Evolutionary conservation across 2,113 vertebrate species (phyloP), one percentile per base, ranked within the genome.

Genomic region (Oceanites oceanicus): DNA sequence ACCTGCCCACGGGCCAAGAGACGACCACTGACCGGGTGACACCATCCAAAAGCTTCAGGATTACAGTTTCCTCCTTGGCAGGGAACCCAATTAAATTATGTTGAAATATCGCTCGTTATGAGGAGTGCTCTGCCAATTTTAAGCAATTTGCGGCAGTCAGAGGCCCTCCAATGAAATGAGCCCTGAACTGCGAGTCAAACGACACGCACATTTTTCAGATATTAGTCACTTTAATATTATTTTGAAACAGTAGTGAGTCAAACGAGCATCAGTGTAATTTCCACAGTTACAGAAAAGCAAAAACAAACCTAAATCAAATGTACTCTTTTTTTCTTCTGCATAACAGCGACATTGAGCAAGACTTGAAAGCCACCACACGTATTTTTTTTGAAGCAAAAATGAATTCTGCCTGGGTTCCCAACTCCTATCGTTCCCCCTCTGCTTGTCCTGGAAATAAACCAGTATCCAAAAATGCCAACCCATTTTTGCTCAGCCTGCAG

Each of bases 241-340:
- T 96, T 89, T 92, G 88, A 93, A 96, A 82, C 6, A 55, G 50
- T 9, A 77, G 81, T 94, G 94, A 96, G 90, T 97, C 91, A 97
- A 95, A 55, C 8, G 34, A 92, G 94, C 70, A 92, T 42, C 87
- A 52, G 19, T 49, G 65, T 47, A 36, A 85, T 93, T 85, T 68
- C 96, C 79, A 94, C 76, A 96, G 86, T 40, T 88, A 75, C 71
- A 87, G 88, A 74, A 89, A 92, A 77, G 61, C 42, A 88, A 97
- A 97, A 96, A 95, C 91, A 97, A 95, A 67, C 67, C 71, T 86
- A 81, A n/a, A 75, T 84, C 72, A 85, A 81, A 66, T 18, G 49
- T 4, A 25, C 18, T 52, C 62, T 76, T 40, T 80, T 67, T 53
- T n/a, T 6, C 32, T 83, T 30, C 53, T 89, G 62, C 38, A 6